Percentiles rank a stretch among this genome's conserved stretches.
phyloP scores from a whole-genome alignment of 2,888 invertebrate species.

The Lydus trimaculatus region DNA sequence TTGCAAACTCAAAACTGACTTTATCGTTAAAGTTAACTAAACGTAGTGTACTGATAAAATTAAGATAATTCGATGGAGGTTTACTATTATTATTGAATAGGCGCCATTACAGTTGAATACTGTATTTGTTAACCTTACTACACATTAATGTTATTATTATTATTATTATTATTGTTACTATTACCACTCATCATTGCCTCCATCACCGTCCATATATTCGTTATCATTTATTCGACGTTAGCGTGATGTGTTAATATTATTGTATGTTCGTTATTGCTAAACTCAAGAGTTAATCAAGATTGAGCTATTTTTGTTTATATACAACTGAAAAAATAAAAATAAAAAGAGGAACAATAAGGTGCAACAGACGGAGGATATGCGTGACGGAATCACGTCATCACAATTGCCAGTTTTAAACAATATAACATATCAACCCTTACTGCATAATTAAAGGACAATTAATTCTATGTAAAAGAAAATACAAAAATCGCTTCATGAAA shows the following conservation, averaged over 20 bases:
- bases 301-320: slow-evolving; percentile 27
- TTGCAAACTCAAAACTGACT: no score
- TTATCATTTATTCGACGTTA: slow-evolving; percentile 40
- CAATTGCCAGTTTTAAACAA: slow-evolving; percentile 10
- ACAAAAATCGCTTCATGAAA: slow-evolving; percentile 8
- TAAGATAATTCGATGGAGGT: slow-evolving; percentile 25
- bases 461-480: slow-evolving; percentile 17
- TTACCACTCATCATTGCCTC: not conserved
- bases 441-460: slow-evolving; percentile 25
- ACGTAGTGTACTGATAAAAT: slow-evolving; percentile 17
- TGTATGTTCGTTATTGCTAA: slow-evolving; percentile 28
- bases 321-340: not conserved
- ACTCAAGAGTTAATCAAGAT: slow-evolving; percentile 31
- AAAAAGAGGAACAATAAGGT: not conserved
- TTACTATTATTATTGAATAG: not conserved
- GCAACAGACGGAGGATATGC: slow-evolving; percentile 22
- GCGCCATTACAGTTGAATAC: slow-evolving; percentile 22
- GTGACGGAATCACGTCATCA: slow-evolving; percentile 19
- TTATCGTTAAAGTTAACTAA: not conserved
- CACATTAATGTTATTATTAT: no score
- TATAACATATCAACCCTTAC: slow-evolving; percentile 8
- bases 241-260: slow-evolving; percentile 46
- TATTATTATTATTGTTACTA: not conserved
- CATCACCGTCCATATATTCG: slow-evolving; percentile 17
- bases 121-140: not conserved